Base-by-base conservation (phyloP, 2,888 invertebrate species). In the Polymixis lichenea region DNA sequence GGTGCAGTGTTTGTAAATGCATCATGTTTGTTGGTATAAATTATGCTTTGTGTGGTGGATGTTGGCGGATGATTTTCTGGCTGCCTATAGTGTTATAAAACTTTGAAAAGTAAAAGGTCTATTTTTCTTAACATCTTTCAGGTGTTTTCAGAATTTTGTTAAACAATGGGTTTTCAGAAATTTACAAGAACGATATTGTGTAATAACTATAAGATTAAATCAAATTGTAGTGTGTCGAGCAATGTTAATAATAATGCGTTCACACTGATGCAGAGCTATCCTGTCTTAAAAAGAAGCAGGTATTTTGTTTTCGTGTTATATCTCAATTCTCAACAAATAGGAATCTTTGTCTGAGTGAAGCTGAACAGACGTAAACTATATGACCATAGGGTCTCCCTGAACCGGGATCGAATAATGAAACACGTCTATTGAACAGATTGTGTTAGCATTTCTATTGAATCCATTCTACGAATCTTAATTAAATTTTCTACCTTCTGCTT, bases 1-100 rank as follows among this genome's bases (percentile, higher is more conserved):
- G 75, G 77, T 75, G 82, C 83, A 72, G 82, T 84, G 82, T 86
- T 77, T 68, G 80, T 72, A 74, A 83, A 88, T 89, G 86, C 84
- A 90, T 88, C 87, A 85, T 85, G 75, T 80, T 76, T 75, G 82
- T 58, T 64, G 58, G 62, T 74, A 66, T 86, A 70, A 68, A 76
- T 81, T 76, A 82, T 75, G 77, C 78, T 78, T 85, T 84, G 78
- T 74, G 60, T 72, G 65, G 56, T 64, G 2, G 17, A 66, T 70
- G 11, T 60, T 53, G 53, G 73, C 46, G 32, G 8, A 25, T 7
- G 28, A 58, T 38, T 56, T 58, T 68, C n/a, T 58, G 38, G 28
- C 56, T 67, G 32, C 17, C 15, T 25, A 38, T 38, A n/a, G 19
- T 28, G 0, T 11, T 38, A 22, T 22, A 17, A 22, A 72, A 53